These are phyloP conservation scores for Pteronotus mesoamericanus DNA, from an alignment of 2,797 vertebrate species.

Conservation along the genomic window DNA sequence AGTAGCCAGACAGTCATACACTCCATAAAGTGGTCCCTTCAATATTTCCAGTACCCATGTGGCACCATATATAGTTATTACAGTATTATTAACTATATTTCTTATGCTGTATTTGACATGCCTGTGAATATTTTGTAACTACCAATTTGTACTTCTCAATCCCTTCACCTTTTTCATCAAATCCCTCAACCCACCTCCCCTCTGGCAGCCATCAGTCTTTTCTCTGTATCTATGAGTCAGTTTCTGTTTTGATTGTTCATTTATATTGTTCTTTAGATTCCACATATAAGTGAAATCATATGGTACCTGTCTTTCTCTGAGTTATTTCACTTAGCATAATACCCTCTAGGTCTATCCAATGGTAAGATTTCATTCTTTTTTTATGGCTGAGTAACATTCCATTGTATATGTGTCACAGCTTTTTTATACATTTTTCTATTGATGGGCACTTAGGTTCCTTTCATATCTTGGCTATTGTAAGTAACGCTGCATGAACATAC, in stretches of 20 bases:
- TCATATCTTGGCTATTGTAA: not conserved
- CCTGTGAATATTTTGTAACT: too few relatives aligned
- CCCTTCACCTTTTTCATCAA: too few relatives aligned
- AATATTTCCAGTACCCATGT: too few relatives aligned
- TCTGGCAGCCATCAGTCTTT: too few relatives aligned
- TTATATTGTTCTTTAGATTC: not conserved
- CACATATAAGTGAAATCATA: not conserved
- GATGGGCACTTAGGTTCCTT: not conserved
- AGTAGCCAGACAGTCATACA: not conserved
- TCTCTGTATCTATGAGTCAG: too few relatives aligned
- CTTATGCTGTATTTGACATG: too few relatives aligned
- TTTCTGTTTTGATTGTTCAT: not conserved
- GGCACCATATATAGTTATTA: too few relatives aligned
- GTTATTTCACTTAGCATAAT: not conserved
- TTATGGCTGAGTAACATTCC: not conserved
- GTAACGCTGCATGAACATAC: not conserved
- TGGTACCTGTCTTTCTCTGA: not conserved
- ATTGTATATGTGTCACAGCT: not conserved
- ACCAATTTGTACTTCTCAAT: too few relatives aligned
- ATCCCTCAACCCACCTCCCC: too few relatives aligned
- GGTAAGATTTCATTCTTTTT: not conserved
- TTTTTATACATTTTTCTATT: not conserved
- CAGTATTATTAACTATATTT: too few relatives aligned
- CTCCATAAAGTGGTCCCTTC: not conserved
- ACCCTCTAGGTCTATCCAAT: not conserved